These are phyloP conservation scores for Danio choprae DNA, from an alignment of 2,797 vertebrate genomes.

Conservation along the genomic window DNA sequence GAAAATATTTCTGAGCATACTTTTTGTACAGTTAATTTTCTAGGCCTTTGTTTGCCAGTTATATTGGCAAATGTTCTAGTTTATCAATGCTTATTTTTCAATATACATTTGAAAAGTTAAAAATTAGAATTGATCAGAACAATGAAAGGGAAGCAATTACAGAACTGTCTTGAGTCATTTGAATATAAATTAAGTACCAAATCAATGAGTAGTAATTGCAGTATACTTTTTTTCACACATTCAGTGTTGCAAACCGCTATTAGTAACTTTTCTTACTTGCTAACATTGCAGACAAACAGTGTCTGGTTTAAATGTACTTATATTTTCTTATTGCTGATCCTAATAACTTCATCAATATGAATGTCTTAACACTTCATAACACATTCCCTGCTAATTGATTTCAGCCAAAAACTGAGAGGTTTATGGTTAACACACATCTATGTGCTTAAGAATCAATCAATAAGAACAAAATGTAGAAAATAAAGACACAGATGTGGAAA, in stretches of 20 bases:
- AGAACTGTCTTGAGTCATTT: conserved; percentile 63
- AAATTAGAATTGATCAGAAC: conserved; percentile 65
- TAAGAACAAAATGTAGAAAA: background rate
- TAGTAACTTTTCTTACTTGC: background rate
- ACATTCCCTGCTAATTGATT: background rate
- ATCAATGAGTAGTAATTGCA: conserved; percentile 63
- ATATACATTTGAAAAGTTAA: conserved; percentile 53
- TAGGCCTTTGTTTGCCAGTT: conserved; percentile 24
- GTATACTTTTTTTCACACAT: conserved; percentile 17
- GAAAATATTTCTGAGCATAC: background rate
- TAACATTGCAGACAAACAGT: background rate
- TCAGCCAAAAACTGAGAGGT: background rate
- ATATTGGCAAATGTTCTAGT: background rate
- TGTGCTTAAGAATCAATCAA: background rate
- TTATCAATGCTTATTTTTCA: conserved; percentile 54
- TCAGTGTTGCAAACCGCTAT: conserved; percentile 20
- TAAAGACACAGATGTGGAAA: background rate
- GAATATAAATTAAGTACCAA: conserved; percentile 68
- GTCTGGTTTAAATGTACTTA: background rate
- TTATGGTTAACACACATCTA: background rate
- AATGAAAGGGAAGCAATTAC: conserved; percentile 50
- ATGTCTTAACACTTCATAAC: background rate
- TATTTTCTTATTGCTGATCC: background rate
- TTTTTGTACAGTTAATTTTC: background rate
- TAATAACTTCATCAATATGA: conserved; percentile 1